Percentiles rank a stretch among this genome's conserved stretches.
phyloP scores from a whole-genome alignment of 2,797 vertebrate species.

The Pelobates cultripes region DNA sequence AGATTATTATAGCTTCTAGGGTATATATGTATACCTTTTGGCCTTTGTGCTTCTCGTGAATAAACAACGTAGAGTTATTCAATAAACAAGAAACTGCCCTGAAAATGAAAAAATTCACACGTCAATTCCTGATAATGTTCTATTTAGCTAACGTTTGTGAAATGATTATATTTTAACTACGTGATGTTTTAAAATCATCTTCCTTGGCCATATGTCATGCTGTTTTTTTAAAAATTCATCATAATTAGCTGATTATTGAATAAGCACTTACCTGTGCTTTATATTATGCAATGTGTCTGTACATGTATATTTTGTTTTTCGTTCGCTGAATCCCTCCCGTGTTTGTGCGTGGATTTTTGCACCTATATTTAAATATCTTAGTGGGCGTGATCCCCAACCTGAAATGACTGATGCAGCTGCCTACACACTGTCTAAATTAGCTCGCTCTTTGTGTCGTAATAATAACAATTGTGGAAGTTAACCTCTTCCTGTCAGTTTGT shows the following conservation, averaged over 20 bases:
- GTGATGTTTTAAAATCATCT: too few species aligned
- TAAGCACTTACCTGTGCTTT: background rate
- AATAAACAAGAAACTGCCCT: too few species aligned
- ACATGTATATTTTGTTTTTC: background rate
- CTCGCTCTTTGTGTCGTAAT: slow-evolving; percentile 74
- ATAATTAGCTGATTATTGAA: too few species aligned
- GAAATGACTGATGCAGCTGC: slow-evolving; percentile 69
- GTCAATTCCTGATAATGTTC: too few species aligned
- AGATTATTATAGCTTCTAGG: too few species aligned
- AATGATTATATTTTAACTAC: too few species aligned
- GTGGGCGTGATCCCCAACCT: slow-evolving; percentile 71
- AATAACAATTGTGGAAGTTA: slow-evolving; percentile 53
- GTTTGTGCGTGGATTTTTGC: slow-evolving; percentile 72
- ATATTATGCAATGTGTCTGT: background rate
- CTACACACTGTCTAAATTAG: slow-evolving; percentile 71
- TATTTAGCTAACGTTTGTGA: too few species aligned
- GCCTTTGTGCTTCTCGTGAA: too few species aligned
- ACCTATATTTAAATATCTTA: slow-evolving; percentile 71
- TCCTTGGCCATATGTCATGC: too few species aligned
- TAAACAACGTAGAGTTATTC: too few species aligned
- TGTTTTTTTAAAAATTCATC: background rate
- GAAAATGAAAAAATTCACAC: too few species aligned
- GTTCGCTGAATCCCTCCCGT: slow-evolving; percentile 15
- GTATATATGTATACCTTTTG: too few species aligned
- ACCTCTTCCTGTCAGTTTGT: slow-evolving; percentile 5